These are phyloP conservation scores for Ficedula albicollis DNA, from an alignment of 2,797 vertebrate genomes.

Conservation along the genomic window DNA sequence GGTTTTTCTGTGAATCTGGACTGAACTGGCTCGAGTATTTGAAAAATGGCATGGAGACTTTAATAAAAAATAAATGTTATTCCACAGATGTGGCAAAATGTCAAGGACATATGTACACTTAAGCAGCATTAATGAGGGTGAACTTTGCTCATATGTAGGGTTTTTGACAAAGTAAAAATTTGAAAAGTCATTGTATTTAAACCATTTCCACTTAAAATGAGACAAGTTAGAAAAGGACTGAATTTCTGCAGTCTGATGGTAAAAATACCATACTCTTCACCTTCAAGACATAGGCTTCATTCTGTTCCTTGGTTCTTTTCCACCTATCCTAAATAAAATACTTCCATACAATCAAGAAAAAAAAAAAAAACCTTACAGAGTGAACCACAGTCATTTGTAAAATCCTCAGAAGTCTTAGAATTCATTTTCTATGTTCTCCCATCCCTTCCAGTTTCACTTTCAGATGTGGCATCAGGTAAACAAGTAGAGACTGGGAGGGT, in stretches of 20 bases:
- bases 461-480: not conserved
- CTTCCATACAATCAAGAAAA: not conserved
- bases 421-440: not conserved
- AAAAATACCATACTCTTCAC: not conserved
- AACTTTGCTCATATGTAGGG: not conserved
- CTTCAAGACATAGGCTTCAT: not conserved
- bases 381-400: not conserved
- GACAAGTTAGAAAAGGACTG: not conserved
- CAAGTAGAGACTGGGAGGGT: not conserved
- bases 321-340: not conserved
- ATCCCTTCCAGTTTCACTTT: not conserved
- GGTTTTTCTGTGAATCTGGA: not conserved
- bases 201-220: not conserved
- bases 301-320: not conserved
- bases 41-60: not conserved
- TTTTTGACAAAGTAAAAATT: not conserved
- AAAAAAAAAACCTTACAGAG: accelerated
- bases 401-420: accelerated
- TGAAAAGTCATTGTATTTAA: conserved; percentile 6
- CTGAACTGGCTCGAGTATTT: not conserved
- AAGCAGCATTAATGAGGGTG: not conserved
- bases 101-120: conserved; percentile 11
- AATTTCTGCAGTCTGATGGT: not conserved
- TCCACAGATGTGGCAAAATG: not conserved
- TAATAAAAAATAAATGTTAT: conserved; percentile 30